Percentiles rank a stretch among this genome's conserved stretches.
Evolutionary conservation across 2,797 vertebrate species (phyloP).

Genomic region (Novumbra hubbsi): DNA sequence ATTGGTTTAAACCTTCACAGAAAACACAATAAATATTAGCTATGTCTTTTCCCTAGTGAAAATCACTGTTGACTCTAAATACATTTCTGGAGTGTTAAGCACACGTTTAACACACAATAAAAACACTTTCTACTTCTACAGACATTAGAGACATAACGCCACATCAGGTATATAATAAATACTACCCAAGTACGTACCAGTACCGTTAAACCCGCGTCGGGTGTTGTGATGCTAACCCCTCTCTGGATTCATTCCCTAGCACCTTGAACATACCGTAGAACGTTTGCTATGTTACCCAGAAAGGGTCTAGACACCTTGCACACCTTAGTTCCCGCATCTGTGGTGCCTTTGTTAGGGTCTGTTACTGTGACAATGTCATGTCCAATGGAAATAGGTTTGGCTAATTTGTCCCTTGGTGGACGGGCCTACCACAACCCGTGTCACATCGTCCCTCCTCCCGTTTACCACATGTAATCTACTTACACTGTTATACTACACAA

Average conservation of each 20-base stretch:
- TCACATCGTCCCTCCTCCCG: conserved; percentile 29
- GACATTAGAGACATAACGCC: too few relatives aligned
- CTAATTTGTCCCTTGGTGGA: conserved; percentile 20
- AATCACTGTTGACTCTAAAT: background rate
- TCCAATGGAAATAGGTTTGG: conserved; percentile 19
- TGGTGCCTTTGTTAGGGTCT: conserved; percentile 1
- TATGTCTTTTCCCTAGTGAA: background rate
- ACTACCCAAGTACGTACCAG: conserved; percentile 37
- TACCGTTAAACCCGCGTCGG: conserved; percentile 31
- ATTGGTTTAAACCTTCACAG: background rate
- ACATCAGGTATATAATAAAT: background rate
- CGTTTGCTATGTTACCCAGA: conserved; percentile 22
- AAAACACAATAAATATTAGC: conserved; percentile 7
- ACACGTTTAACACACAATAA: background rate
- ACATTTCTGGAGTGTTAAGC: conserved; percentile 7
- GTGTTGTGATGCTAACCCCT: conserved; percentile 13
- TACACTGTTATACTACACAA: conserved; percentile 25
- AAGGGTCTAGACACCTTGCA: conserved; percentile 10
- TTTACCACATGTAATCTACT: conserved; percentile 36
- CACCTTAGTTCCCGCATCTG: background rate
- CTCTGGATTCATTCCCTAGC: conserved; percentile 32
- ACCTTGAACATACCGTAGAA: conserved; percentile 21
- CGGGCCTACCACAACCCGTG: conserved; percentile 28
- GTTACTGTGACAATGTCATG: background rate
- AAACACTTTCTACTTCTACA: background rate